Percentiles rank a stretch among this genome's conserved stretches.
Conservation (phyloP, 2,113 vertebrate genomes). For the Osmerus mordax region DNA sequence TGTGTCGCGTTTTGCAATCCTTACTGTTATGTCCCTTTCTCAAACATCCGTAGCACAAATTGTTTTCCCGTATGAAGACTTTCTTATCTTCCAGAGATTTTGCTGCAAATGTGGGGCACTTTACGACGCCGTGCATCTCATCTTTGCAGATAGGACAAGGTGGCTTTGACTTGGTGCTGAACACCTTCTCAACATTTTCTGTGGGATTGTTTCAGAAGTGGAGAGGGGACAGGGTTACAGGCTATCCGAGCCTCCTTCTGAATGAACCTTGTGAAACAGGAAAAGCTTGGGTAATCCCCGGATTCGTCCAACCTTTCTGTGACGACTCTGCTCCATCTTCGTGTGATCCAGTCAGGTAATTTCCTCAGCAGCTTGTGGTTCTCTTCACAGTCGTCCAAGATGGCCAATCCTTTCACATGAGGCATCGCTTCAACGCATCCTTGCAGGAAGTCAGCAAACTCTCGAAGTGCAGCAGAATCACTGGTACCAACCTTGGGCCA, state of each 20-base stretch:
- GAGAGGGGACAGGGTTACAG: slow-evolving; percentile 7
- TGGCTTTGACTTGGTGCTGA: not conserved
- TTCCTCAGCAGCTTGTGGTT: slow-evolving; percentile 11
- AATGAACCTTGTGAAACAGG: slow-evolving; percentile 16
- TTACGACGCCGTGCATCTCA: slow-evolving; percentile 6
- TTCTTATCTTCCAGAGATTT: slow-evolving; percentile 9
- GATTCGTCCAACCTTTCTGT: slow-evolving; percentile 11
- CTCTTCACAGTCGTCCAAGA: slow-evolving; percentile 8
- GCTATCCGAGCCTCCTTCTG: slow-evolving; percentile 9
- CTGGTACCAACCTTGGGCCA: slow-evolving; percentile 22
- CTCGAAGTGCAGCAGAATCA: slow-evolving; percentile 10
- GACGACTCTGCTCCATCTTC: slow-evolving; percentile 8
- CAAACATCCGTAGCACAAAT: slow-evolving; percentile 16
- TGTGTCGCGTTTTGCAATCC: slow-evolving; percentile 22
- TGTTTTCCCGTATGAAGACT: slow-evolving; percentile 9
- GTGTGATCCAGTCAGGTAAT: slow-evolving; percentile 2
- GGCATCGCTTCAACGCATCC: slow-evolving; percentile 14
- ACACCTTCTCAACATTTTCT: not conserved
- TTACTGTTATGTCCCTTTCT: slow-evolving; percentile 6
- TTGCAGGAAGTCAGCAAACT: slow-evolving; percentile 19
- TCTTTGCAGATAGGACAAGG: slow-evolving; percentile 4
- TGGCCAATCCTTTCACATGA: not conserved
- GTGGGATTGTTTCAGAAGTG: not conserved
- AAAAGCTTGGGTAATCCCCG: slow-evolving; percentile 12
- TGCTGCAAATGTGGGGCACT: slow-evolving; percentile 1